Conservation (phyloP, 2,888 invertebrate species). For the Aleiodes leptofemur region DNA sequence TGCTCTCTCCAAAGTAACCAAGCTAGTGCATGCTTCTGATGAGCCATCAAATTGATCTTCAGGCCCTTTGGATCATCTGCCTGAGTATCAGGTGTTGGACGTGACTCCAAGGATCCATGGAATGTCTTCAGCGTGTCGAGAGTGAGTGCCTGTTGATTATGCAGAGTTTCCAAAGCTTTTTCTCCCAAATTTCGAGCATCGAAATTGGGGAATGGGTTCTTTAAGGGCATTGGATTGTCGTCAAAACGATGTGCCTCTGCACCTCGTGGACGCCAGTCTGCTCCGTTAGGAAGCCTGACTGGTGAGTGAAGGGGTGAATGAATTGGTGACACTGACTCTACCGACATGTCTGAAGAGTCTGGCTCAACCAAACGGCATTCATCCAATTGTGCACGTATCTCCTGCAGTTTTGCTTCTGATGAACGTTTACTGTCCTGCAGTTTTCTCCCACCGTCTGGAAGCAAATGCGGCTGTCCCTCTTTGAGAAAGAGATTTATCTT, state of each 20-base stretch:
- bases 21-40: slow-evolving; percentile 90
- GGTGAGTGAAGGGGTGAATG: too few species aligned
- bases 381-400: slow-evolving; percentile 76
- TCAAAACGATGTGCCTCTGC: too few species aligned
- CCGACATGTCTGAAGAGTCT: background rate
- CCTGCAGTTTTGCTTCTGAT: slow-evolving; percentile 72
- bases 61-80: slow-evolving; percentile 81
- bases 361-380: slow-evolving; percentile 39
- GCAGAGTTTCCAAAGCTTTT: slow-evolving; percentile 81
- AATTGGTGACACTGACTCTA: background rate
- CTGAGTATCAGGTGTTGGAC: slow-evolving; percentile 80
- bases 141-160: slow-evolving; percentile 83
- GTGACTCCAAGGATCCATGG: slow-evolving; percentile 82
- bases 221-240: too few species aligned
- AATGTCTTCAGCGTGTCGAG: slow-evolving; percentile 84
- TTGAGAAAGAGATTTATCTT: slow-evolving; percentile 61
- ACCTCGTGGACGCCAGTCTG: too few species aligned
- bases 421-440: slow-evolving; percentile 68
- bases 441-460: slow-evolving; percentile 82
- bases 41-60: slow-evolving; percentile 83
- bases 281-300: too few species aligned
- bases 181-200: slow-evolving; percentile 53
- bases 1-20: slow-evolving; percentile 94
- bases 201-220: too few species aligned
- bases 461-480: slow-evolving; percentile 66